Conservation (phyloP, 2,113 vertebrate species). For the Andinoacara biseriatus region DNA sequence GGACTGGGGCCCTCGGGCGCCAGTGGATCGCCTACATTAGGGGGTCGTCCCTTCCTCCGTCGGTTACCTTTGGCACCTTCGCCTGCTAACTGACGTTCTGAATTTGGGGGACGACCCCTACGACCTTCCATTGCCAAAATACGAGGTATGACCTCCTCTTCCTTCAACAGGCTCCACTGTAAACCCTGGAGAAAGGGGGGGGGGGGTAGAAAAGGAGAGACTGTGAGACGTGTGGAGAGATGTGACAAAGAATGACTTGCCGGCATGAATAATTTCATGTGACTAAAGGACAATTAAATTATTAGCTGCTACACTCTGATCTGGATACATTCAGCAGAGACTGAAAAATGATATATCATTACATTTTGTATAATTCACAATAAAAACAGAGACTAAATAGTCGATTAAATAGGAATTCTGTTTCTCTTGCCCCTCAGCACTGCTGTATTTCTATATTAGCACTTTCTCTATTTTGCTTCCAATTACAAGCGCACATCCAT, state of each 20-base stretch:
- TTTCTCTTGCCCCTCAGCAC: conserved; percentile 40
- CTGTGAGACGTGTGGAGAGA: not conserved
- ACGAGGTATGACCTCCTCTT: conserved; percentile 91
- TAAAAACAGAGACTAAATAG: conserved; percentile 8
- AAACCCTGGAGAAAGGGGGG: conserved; percentile 83
- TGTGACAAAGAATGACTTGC: conserved; percentile 12
- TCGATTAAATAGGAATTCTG: conserved; percentile 4
- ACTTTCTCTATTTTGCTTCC: conserved; percentile 9
- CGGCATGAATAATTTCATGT: not conserved
- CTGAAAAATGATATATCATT: not conserved
- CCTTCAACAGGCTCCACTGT: conserved; percentile 96
- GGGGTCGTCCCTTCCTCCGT: conserved; percentile 92
- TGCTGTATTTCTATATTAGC: not conserved
- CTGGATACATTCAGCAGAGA: not conserved
- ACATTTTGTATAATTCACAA: not conserved
- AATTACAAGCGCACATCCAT: conserved; percentile 3
- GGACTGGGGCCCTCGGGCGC: conserved; percentile 88
- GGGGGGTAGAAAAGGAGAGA: conserved; percentile 7
- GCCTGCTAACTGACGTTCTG: conserved; percentile 82
- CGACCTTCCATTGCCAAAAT: conserved; percentile 95
- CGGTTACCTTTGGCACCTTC: conserved; percentile 82
- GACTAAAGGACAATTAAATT: conserved; percentile 26
- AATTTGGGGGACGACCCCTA: conserved; percentile 87
- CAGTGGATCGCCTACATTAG: conserved; percentile 87
- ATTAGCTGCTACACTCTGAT: conserved; percentile 19